phyloP scores from a whole-genome alignment of 2,113 vertebrate genomes.

The Mystacornis crossleyi region DNA sequence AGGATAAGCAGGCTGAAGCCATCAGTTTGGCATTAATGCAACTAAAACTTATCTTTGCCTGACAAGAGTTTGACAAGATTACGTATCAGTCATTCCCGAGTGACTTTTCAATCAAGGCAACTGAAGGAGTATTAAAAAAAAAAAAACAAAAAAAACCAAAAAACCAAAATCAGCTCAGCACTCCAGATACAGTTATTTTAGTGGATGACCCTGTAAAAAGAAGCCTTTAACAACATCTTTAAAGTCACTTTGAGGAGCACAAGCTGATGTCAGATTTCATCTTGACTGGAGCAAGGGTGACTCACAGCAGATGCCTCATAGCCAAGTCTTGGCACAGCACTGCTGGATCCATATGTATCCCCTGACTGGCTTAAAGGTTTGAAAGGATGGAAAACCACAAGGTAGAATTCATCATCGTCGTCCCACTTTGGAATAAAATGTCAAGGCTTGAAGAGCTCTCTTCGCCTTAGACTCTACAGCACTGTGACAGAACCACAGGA shows the following conservation, averaged over 20 bases:
- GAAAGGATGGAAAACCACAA: neutral
- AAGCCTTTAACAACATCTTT: neutral
- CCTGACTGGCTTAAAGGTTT: neutral
- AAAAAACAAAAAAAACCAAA: no score
- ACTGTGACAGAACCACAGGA: neutral
- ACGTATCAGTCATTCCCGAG: neutral
- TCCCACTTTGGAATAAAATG: neutral
- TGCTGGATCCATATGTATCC: neutral
- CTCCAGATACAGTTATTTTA: neutral
- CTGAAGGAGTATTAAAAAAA: neutral
- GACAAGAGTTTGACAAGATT: neutral
- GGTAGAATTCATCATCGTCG: neutral
- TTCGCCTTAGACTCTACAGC: neutral
- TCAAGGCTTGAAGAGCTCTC: neutral
- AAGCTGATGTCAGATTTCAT: neutral
- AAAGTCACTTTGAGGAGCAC: neutral
- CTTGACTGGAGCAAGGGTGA: neutral
- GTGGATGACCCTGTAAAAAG: neutral
- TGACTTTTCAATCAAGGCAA: neutral
- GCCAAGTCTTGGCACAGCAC: neutral
- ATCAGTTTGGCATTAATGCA: neutral
- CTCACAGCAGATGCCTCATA: neutral
- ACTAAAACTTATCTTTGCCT: neutral
- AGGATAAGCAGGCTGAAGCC: neutral
- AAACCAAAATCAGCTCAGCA: neutral